These are phyloP conservation scores for Sceliomorpha sp. DNA, from an alignment of 2,888 invertebrate genomes.

Conservation along the genomic window DNA sequence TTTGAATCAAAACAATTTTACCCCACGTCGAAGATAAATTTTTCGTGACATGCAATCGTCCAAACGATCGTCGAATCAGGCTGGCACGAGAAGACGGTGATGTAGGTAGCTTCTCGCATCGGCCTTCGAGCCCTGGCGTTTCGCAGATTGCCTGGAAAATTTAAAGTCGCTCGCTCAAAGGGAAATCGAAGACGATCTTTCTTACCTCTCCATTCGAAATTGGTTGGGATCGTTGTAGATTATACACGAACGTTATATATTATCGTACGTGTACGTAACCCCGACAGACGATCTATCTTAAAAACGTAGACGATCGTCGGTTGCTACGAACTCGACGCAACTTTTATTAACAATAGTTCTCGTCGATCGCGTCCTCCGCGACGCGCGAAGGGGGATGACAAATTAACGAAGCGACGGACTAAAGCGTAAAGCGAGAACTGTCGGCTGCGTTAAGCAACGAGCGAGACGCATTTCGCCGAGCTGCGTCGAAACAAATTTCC, in stretches of 20 bases:
- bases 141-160: slow-evolving; percentile 64
- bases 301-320: too few relatives aligned
- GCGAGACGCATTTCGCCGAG: neutral
- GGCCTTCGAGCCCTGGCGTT: slow-evolving; percentile 31
- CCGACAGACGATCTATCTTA: too few relatives aligned
- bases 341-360: slow-evolving; percentile 4
- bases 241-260: slow-evolving; percentile 3
- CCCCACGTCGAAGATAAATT: too few relatives aligned
- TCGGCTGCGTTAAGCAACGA: neutral
- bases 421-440: too few relatives aligned
- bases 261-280: neutral
- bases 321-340: too few relatives aligned
- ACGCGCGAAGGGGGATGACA: too few relatives aligned
- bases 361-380: neutral
- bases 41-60: neutral
- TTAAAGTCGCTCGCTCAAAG: slow-evolving; percentile 65
- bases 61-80: slow-evolving; percentile 12
- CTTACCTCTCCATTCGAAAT: slow-evolving; percentile 59
- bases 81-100: slow-evolving; percentile 4
- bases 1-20: neutral
- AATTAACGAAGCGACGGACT: too few relatives aligned
- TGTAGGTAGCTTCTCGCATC: slow-evolving; percentile 16
- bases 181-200: slow-evolving; percentile 60
- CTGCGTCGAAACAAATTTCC: slow-evolving; percentile 7
- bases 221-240: slow-evolving; percentile 54